Percentiles rank a stretch among this genome's conserved stretches.
phyloP scores from a whole-genome alignment of 2,113 vertebrate species.

The Brachirus orientalis region DNA sequence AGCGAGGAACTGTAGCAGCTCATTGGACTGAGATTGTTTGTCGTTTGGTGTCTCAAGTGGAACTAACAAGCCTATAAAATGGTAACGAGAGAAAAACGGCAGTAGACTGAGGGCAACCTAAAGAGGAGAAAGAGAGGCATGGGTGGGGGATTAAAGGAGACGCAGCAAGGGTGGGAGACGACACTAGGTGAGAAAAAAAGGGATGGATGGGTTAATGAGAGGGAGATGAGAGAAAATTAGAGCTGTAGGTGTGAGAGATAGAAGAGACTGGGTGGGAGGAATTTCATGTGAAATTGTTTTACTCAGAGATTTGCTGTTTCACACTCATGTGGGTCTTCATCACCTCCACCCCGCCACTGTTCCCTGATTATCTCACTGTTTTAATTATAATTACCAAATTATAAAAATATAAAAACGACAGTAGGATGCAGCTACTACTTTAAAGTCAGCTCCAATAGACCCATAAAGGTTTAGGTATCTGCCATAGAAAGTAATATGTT shows the following conservation, averaged over 20 bases:
- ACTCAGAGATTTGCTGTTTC: slow-evolving; percentile 52
- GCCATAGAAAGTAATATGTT: too few species aligned
- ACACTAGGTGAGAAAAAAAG: background rate
- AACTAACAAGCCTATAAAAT: slow-evolving; percentile 83
- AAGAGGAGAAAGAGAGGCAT: background rate
- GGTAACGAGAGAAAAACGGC: slow-evolving; percentile 40
- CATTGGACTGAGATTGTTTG: slow-evolving; percentile 79
- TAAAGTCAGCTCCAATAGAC: too few species aligned
- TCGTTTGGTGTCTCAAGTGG: slow-evolving; percentile 82
- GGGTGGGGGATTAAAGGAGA: background rate
- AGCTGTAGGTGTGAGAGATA: slow-evolving; percentile 19
- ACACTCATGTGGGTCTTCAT: slow-evolving; percentile 19
- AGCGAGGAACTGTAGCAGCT: slow-evolving; percentile 63
- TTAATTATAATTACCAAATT: too few species aligned
- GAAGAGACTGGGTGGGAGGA: slow-evolving; percentile 23
- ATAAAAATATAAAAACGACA: too few species aligned
- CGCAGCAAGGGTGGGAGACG: background rate
- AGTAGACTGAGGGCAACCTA: slow-evolving; percentile 29
- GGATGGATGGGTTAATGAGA: slow-evolving; percentile 17
- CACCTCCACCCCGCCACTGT: background rate
- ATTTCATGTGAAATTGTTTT: slow-evolving; percentile 46
- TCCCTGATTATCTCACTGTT: slow-evolving; percentile 4
- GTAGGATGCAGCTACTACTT: too few species aligned
- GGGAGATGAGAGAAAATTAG: slow-evolving; percentile 22
- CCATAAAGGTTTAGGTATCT: too few species aligned